phyloP scores from a whole-genome alignment of 2,888 invertebrate genomes.

The Dasypolia templi region DNA sequence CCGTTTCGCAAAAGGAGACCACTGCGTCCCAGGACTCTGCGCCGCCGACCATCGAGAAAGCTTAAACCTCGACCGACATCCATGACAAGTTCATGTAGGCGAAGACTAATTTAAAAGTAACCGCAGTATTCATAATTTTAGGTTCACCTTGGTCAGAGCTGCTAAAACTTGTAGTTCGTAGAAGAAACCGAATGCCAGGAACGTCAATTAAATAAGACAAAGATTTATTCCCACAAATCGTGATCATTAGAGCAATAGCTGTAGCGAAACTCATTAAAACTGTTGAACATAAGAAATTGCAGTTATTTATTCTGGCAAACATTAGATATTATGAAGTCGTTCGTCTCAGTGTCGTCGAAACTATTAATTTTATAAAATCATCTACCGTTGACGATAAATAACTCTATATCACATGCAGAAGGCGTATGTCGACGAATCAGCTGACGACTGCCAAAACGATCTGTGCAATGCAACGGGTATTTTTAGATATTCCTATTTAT shows the following conservation, averaged over 20 bases:
- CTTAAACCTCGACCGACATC: slow-evolving; percentile 20
- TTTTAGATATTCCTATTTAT: slow-evolving; percentile 54
- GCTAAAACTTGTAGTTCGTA: background rate
- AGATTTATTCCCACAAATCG: background rate
- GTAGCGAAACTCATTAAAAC: slow-evolving; percentile 23
- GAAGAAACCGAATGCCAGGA: slow-evolving; percentile 2
- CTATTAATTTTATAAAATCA: slow-evolving; percentile 53
- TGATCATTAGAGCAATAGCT: slow-evolving; percentile 14
- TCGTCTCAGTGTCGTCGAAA: slow-evolving; percentile 44
- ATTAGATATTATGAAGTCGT: slow-evolving; percentile 37
- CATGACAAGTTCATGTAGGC: background rate
- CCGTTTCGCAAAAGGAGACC: too few relatives aligned
- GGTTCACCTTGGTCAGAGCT: slow-evolving; percentile 4
- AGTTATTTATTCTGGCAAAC: slow-evolving; percentile 47
- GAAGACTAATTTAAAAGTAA: background rate
- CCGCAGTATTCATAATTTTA: background rate
- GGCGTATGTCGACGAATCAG: slow-evolving; percentile 15
- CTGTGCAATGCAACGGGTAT: slow-evolving; percentile 49
- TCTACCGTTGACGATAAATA: slow-evolving; percentile 44
- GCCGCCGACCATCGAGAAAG: too few relatives aligned
- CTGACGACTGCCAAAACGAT: slow-evolving; percentile 52
- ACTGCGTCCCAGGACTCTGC: too few relatives aligned
- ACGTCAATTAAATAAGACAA: slow-evolving; percentile 16
- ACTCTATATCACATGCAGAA: slow-evolving; percentile 44
- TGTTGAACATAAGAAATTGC: slow-evolving; percentile 30